A percentile compares a stretch with the other conserved stretches of the same genome.
Conservation (phyloP, 2,888 invertebrate species). For the Luperina testacea region DNA sequence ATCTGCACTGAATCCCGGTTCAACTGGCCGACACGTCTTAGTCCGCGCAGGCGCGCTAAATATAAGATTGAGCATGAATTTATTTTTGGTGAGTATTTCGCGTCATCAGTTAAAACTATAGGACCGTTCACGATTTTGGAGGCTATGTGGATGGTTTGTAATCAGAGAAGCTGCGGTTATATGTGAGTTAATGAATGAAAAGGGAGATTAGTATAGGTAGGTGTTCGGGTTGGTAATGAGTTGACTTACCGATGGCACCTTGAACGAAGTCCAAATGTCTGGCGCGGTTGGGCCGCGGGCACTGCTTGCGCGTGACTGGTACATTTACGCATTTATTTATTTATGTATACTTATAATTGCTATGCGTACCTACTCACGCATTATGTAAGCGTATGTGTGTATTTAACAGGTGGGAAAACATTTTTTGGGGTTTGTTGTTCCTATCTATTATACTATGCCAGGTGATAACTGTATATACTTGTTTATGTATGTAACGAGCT, state of each 20-base stretch:
- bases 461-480: background rate
- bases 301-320: conserved; percentile 72
- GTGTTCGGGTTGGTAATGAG: conserved; percentile 35
- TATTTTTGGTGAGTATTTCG: conserved; percentile 88
- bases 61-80: conserved; percentile 89
- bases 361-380: conserved; percentile 73
- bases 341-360: conserved; percentile 58
- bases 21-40: conserved; percentile 85
- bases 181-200: conserved; percentile 44
- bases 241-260: conserved; percentile 67
- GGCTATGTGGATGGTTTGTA: conserved; percentile 62
- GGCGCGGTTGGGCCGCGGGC: conserved; percentile 58
- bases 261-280: conserved; percentile 74
- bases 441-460: background rate
- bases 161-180: conserved; percentile 54
- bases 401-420: conserved; percentile 40
- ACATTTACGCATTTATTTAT: conserved; percentile 71
- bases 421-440: background rate
- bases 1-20: conserved; percentile 87
- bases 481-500: background rate
- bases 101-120: conserved; percentile 84
- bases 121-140: conserved; percentile 67
- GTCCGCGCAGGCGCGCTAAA: conserved; percentile 88
- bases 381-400: conserved; percentile 48
- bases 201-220: conserved; percentile 25